Base-by-base conservation (phyloP, 2,113 vertebrate species). In the Anser brachyrhynchus region DNA sequence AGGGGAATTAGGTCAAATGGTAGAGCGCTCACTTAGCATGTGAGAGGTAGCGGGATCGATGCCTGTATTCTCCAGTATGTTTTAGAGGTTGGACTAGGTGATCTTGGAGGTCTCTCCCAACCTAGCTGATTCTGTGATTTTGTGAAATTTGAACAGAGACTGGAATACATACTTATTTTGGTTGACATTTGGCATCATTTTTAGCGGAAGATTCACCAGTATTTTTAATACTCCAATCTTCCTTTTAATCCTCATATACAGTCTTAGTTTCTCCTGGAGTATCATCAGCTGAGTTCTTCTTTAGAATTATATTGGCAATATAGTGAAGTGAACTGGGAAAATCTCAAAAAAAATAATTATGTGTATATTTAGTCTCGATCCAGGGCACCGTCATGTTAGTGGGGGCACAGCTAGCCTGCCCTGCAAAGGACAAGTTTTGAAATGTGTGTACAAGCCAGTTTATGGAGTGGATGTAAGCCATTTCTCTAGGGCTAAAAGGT, bases 1-100 rank as follows among this genome's bases (percentile, higher is more conserved):
- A 0, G 97, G 97, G 98, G 97, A 98, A 97, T 98, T 98, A 98
- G 98, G 97, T 98, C 97, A 98, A 97, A 90, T 97, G 97, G 98
- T 98, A 97, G 97, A 98, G 97, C 97, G 97, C 97, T 97, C 96
- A 96, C 97, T 97, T 97, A 98, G 97, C 97, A 97, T 97, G 97
- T 90, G 96, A 97, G 97, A 98, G 97, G 97, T 97, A 97, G 97
- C 90, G 96, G 97, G 98, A 98, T 98, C 98, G 97, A 98, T 98
- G 91, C 97, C 97, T 97, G 97, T 96, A 96, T 98, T 98, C 97
- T 98, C 98, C 97, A 96, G 0, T 0, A 46, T 46, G 17, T 9
- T 46, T 46, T 19, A 46, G 44, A 44, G 44, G 44, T 44, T 43
- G 41, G 41, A 43, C 41, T 43, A 43, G 41, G 13, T 43, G 13